Conservation (phyloP, 1,140 invertebrate species). For the Fopius arisanus region DNA sequence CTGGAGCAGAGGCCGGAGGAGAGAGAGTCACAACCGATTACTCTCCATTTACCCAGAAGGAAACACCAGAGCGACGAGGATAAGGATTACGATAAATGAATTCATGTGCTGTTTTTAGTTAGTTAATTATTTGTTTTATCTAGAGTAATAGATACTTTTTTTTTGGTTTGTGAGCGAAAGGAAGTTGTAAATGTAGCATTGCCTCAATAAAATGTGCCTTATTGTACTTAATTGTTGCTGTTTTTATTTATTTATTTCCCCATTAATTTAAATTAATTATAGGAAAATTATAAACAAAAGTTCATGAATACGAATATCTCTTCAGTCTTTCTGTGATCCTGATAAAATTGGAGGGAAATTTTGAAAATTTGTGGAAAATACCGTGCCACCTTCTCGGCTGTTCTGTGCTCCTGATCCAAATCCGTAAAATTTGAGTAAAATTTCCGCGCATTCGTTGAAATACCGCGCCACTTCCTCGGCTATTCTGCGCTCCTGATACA, state of each 20-base stretch:
- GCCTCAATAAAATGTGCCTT: constrained; percentile 7
- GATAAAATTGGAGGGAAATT: too few species aligned
- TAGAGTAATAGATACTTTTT: neutral
- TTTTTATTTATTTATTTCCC: neutral
- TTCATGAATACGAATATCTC: too few species aligned
- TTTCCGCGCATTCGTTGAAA: too few species aligned
- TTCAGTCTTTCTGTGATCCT: too few species aligned
- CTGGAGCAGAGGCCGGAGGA: constrained; percentile 42
- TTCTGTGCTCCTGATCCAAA: too few species aligned
- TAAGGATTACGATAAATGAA: constrained; percentile 43
- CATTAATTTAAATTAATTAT: too few species aligned
- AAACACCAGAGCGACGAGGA: constrained; percentile 56
- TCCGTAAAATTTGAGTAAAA: too few species aligned
- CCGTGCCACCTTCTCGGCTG: too few species aligned
- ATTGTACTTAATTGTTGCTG: neutral
- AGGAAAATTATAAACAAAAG: too few species aligned
- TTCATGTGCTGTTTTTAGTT: neutral
- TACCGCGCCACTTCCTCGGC: too few species aligned
- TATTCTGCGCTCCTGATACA: too few species aligned
- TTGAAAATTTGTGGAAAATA: too few species aligned
- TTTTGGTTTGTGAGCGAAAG: neutral
- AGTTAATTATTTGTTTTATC: neutral
- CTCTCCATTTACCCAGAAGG: constrained; percentile 60
- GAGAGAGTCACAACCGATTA: constrained; percentile 54
- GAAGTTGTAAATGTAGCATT: neutral